Evolutionary conservation across 2,113 vertebrate species (phyloP).

Genomic region (Catharus minimus): DNA sequence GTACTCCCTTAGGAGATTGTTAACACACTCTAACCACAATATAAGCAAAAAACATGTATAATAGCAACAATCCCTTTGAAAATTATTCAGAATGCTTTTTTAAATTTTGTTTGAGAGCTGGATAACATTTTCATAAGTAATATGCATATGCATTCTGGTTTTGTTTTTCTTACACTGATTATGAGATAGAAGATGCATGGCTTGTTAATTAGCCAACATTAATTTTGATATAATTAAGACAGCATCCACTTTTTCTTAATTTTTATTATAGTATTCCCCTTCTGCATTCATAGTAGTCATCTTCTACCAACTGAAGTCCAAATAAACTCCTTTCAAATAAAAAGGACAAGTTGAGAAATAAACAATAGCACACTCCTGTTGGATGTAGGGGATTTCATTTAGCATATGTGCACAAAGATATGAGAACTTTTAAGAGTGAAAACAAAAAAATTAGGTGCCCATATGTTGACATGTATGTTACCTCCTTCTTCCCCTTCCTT

Average conservation of each 20-base stretch:
- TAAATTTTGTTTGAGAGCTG: slow-evolving; percentile 23
- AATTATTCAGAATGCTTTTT: slow-evolving; percentile 45
- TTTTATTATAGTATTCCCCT: neutral
- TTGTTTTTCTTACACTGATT: slow-evolving; percentile 20
- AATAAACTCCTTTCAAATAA: neutral
- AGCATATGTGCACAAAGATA: neutral
- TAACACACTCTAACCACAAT: slow-evolving; percentile 63
- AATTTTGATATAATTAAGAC: neutral
- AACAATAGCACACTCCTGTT: neutral
- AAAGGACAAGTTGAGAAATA: neutral
- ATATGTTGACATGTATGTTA: neutral
- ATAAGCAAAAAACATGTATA: slow-evolving; percentile 24
- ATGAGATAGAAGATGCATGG: neutral
- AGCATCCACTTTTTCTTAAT: neutral
- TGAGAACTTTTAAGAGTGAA: neutral
- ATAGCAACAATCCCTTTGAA: slow-evolving; percentile 39
- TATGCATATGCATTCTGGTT: slow-evolving; percentile 31
- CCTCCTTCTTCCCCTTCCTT: neutral
- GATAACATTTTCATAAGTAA: slow-evolving; percentile 50
- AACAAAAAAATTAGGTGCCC: neutral
- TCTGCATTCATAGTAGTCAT: neutral
- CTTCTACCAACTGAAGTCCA: neutral
- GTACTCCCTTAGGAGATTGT: slow-evolving; percentile 72
- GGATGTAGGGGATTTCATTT: neutral
- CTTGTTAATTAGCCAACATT: slow-evolving; percentile 11